A percentile compares a stretch with the other conserved stretches of the same genome.
Conservation (phyloP, 2,888 invertebrate genomes). For the Teleogryllus oceanicus region DNA sequence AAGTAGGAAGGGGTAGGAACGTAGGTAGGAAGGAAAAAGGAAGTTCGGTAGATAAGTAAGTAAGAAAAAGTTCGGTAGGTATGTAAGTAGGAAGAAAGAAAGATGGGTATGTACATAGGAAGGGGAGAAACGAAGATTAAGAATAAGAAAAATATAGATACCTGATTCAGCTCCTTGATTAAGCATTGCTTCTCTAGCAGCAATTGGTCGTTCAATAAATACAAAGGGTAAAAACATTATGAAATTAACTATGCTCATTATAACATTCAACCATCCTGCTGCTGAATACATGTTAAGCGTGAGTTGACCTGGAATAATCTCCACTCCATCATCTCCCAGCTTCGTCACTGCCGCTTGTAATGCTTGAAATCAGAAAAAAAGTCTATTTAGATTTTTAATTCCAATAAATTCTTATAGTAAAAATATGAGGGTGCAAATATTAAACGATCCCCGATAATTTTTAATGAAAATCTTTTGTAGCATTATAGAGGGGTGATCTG, state of each 20-base stretch:
- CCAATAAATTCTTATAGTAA: too few relatives aligned
- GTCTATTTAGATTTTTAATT: too few relatives aligned
- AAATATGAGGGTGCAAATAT: neutral
- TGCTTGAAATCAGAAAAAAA: conserved; percentile 46
- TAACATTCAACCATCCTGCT: conserved; percentile 78
- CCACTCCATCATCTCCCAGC: conserved; percentile 63
- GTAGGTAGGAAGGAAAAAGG: too few relatives aligned
- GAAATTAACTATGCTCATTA: conserved; percentile 69
- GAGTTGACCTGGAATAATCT: conserved; percentile 53
- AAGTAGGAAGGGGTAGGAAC: too few relatives aligned
- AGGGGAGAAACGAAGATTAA: too few relatives aligned
- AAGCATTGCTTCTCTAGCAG: conserved; percentile 74
- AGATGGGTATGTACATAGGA: too few relatives aligned
- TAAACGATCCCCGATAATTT: too few relatives aligned
- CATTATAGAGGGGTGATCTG: too few relatives aligned
- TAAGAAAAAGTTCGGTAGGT: too few relatives aligned
- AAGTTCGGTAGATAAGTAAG: too few relatives aligned
- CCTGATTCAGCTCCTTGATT: conserved; percentile 65
- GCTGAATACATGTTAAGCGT: conserved; percentile 84
- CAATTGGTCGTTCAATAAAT: conserved; percentile 73
- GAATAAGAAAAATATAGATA: conserved; percentile 40
- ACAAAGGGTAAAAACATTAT: conserved; percentile 68
- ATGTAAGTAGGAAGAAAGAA: too few relatives aligned
- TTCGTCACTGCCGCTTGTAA: conserved; percentile 78
- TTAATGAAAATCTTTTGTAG: too few relatives aligned